These are phyloP conservation scores for Myodes glareolus DNA, from an alignment of 2,113 vertebrate species.

Conservation along the genomic window DNA sequence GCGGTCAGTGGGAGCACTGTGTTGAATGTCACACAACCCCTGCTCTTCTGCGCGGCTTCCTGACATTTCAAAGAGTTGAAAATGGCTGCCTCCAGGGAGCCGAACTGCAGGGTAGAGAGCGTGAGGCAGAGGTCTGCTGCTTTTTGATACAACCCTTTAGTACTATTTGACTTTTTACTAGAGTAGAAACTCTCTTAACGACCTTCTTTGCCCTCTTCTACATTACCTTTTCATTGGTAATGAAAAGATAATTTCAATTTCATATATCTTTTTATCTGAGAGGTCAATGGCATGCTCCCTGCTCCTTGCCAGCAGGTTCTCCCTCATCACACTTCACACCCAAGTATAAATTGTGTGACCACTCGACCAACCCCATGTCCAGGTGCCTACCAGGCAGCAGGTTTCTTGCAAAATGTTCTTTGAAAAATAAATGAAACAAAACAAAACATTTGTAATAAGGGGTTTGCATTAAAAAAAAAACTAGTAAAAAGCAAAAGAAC, in stretches of 20 bases:
- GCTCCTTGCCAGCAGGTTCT: neutral
- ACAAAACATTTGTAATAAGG: constrained; percentile 1
- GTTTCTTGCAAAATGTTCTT: constrained; percentile 8
- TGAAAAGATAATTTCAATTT: constrained; percentile 56
- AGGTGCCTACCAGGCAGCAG: constrained; percentile 9
- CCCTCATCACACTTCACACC: constrained; percentile 11
- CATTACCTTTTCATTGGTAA: constrained; percentile 13
- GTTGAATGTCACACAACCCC: neutral
- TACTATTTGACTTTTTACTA: constrained; percentile 43
- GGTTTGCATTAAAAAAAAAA: constrained; percentile 1
- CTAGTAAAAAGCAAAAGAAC: constrained; percentile 48
- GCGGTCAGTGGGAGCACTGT: neutral
- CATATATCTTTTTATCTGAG: constrained; percentile 11
- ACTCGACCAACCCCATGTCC: constrained; percentile 23
- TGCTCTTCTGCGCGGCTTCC: neutral
- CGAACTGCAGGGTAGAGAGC: neutral
- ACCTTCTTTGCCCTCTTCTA: neutral
- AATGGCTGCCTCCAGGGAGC: neutral
- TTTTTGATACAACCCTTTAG: constrained; percentile 46
- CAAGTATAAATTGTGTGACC: constrained; percentile 37
- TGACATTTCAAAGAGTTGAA: constrained; percentile 24
- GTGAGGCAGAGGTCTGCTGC: neutral
- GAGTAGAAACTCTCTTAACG: neutral
- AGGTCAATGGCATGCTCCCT: constrained; percentile 7
- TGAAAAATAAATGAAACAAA: constrained; percentile 16